A percentile compares a stretch with the other conserved stretches of the same genome.
These are phyloP conservation scores for Yponomeuta sedellus DNA, from an alignment of 2,888 invertebrate species.

Conservation along the genomic window DNA sequence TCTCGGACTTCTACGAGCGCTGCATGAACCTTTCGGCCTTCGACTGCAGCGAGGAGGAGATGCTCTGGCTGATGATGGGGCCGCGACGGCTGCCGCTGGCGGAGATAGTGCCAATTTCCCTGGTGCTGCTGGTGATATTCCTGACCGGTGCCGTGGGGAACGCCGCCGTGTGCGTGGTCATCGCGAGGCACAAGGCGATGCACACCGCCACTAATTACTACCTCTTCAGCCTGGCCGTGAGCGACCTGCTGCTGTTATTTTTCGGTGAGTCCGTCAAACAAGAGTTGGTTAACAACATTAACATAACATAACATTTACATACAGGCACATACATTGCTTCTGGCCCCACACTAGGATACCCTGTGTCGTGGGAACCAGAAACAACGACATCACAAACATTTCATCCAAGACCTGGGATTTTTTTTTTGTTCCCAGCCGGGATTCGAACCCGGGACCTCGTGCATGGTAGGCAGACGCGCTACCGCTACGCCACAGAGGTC, in stretches of 20 bases:
- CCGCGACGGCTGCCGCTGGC: constrained; percentile 77
- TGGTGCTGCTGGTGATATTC: constrained; percentile 85
- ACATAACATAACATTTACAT: too few relatives aligned
- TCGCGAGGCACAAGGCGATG: constrained; percentile 86
- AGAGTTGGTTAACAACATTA: too few relatives aligned
- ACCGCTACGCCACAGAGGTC: too few relatives aligned
- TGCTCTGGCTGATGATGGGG: constrained; percentile 76
- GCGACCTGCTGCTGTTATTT: constrained; percentile 87
- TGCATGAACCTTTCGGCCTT: constrained; percentile 62
- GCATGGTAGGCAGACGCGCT: too few relatives aligned
- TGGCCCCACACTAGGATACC: too few relatives aligned
- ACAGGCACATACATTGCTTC: too few relatives aligned
- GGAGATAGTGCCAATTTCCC: constrained; percentile 78
- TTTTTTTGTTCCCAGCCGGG: too few relatives aligned
- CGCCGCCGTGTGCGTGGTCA: constrained; percentile 89
- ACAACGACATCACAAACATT: too few relatives aligned
- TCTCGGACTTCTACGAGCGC: constrained; percentile 43
- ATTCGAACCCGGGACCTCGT: too few relatives aligned
- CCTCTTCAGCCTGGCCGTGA: constrained; percentile 90
- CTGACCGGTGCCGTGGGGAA: constrained; percentile 91
- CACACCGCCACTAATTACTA: constrained; percentile 96
- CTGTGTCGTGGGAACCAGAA: too few relatives aligned
- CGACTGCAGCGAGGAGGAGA: constrained; percentile 79
- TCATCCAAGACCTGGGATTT: too few relatives aligned
- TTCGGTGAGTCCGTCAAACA: constrained; percentile 82